Conservation (phyloP, 2,113 vertebrate genomes). For the Rhynchomys soricoides region DNA sequence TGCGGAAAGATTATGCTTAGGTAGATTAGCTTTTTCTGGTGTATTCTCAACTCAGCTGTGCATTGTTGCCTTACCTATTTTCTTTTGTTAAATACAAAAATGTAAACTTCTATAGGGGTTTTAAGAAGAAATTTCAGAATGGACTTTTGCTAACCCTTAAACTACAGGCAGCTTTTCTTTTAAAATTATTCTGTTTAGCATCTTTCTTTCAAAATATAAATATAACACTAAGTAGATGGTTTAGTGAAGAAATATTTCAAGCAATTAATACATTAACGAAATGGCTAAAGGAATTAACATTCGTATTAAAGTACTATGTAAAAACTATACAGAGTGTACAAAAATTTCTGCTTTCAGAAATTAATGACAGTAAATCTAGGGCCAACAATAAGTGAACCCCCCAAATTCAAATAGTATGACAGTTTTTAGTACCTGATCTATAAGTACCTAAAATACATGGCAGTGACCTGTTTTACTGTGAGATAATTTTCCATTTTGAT, state of each 20-base stretch:
- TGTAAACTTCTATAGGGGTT: background rate
- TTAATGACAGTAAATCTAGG: slow-evolving; percentile 42
- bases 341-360: background rate
- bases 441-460: background rate
- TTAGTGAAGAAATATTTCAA: background rate
- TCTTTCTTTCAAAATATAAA: background rate
- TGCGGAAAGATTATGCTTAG: slow-evolving; percentile 30
- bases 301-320: background rate
- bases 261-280: slow-evolving; percentile 17
- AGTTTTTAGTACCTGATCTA: background rate
- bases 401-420: slow-evolving; percentile 3
- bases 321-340: background rate
- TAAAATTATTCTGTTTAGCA: slow-evolving; percentile 21
- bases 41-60: slow-evolving; percentile 61
- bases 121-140: slow-evolving; percentile 40
- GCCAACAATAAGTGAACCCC: background rate
- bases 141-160: background rate
- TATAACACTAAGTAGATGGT: slow-evolving; percentile 1
- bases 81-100: slow-evolving; percentile 62
- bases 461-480: background rate
- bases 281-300: background rate
- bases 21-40: slow-evolving; percentile 59
- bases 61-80: slow-evolving; percentile 5
- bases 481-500: slow-evolving; percentile 32
- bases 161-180: slow-evolving; percentile 39